Percentiles rank a stretch among this genome's conserved stretches.
Conservation (phyloP, 2,113 vertebrate genomes). For the Phycodurus eques region DNA sequence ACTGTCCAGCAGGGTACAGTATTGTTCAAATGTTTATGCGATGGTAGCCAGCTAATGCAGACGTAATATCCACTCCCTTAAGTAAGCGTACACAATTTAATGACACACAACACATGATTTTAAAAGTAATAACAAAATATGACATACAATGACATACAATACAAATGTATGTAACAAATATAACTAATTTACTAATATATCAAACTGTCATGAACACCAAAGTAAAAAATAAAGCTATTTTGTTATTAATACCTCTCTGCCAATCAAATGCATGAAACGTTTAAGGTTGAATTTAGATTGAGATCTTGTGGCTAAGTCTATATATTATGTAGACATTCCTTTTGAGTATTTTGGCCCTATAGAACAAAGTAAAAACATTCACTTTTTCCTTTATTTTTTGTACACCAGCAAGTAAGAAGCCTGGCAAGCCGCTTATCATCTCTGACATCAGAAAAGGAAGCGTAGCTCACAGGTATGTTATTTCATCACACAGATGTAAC, state of each 20-base stretch:
- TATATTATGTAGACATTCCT: too few relatives aligned
- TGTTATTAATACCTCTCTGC: slow-evolving; percentile 27
- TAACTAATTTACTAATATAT: too few relatives aligned
- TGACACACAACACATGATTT: too few relatives aligned
- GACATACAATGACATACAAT: too few relatives aligned
- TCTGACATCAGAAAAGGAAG: slow-evolving; percentile 96
- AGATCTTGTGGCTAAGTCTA: too few relatives aligned
- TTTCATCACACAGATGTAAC: not conserved
- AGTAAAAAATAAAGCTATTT: not conserved
- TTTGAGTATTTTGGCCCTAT: too few relatives aligned
- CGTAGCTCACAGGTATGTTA: slow-evolving; percentile 89
- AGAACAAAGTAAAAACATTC: not conserved
- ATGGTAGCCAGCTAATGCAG: too few relatives aligned
- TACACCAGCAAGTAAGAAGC: slow-evolving; percentile 85
- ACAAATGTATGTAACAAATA: too few relatives aligned
- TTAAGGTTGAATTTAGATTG: not conserved
- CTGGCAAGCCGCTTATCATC: slow-evolving; percentile 92
- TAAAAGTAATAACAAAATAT: too few relatives aligned
- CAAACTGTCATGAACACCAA: too few relatives aligned
- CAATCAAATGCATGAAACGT: not conserved
- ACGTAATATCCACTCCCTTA: too few relatives aligned
- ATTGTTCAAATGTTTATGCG: slow-evolving; percentile 23
- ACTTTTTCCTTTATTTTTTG: not conserved
- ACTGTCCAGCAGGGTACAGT: slow-evolving; percentile 50
- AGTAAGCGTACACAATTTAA: not conserved